Evolutionary conservation across 2,113 vertebrate genomes (phyloP).

Genomic region (Anthoscopus minutus): DNA sequence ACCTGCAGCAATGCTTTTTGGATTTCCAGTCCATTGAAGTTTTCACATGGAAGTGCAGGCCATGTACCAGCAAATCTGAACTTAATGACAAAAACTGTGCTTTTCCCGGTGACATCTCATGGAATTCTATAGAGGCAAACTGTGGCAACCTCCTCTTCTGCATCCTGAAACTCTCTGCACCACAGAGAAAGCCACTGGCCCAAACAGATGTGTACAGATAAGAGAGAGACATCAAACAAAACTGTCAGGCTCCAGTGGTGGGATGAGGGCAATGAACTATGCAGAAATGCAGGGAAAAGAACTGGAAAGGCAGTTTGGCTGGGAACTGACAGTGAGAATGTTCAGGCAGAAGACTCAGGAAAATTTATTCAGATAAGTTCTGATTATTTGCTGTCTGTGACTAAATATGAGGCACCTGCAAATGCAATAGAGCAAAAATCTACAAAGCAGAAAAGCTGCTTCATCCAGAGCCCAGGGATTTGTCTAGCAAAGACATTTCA

Average conservation of each 20-base stretch:
- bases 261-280: conserved; percentile 42
- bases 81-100: background rate
- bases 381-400: conserved; percentile 21
- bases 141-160: background rate
- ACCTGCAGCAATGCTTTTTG: background rate
- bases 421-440: conserved; percentile 54
- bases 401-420: conserved; percentile 38
- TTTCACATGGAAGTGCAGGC: background rate
- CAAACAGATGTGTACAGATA: background rate
- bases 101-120: background rate
- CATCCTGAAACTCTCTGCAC: background rate
- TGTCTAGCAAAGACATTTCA: background rate
- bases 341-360: conserved; percentile 17
- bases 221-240: background rate
- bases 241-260: background rate
- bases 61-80: background rate
- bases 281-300: background rate
- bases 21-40: background rate
- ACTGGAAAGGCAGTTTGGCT: conserved; percentile 54
- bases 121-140: background rate
- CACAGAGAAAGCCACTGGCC: background rate
- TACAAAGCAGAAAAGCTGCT: conserved; percentile 39
- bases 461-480: background rate
- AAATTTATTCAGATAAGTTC: conserved; percentile 54
- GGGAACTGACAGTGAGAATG: background rate